Evolutionary conservation across 2,888 invertebrate species (phyloP).

Genomic region (Coenonympha glycerion): DNA sequence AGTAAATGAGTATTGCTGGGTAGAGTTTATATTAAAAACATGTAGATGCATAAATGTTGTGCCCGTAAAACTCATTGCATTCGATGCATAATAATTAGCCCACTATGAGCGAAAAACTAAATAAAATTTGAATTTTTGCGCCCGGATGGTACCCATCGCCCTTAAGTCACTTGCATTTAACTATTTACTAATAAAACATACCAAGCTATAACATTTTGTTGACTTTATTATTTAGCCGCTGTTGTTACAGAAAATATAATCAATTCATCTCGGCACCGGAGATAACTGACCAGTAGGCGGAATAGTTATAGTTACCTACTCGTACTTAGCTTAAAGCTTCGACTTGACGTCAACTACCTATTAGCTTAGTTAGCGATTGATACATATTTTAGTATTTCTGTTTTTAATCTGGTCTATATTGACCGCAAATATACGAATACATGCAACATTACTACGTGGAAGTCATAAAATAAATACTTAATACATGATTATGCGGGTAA

Average conservation of each 20-base stretch:
- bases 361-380: slow-evolving; percentile 15
- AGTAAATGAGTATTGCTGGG: too few relatives aligned
- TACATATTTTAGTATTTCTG: slow-evolving; percentile 19
- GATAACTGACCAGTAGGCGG: slow-evolving; percentile 13
- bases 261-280: slow-evolving; percentile 3
- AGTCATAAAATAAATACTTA: slow-evolving; percentile 27
- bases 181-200: too few relatives aligned
- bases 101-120: too few relatives aligned
- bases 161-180: too few relatives aligned
- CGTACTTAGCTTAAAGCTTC: slow-evolving; percentile 7
- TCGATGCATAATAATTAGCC: too few relatives aligned
- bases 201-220: too few relatives aligned
- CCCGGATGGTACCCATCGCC: too few relatives aligned
- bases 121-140: too few relatives aligned
- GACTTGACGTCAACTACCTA: slow-evolving; percentile 13
- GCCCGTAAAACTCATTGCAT: too few relatives aligned
- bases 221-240: neutral
- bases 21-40: too few relatives aligned
- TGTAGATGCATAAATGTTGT: too few relatives aligned
- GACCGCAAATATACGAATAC: slow-evolving; percentile 13
- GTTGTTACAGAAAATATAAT: slow-evolving; percentile 1
- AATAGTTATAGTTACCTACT: too few relatives aligned
- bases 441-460: slow-evolving; percentile 24
- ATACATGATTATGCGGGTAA: slow-evolving; percentile 23
- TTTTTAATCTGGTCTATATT: slow-evolving; percentile 19